phyloP scores from a whole-genome alignment of 1,140 invertebrate species.

The Drosophila ohnishii region DNA sequence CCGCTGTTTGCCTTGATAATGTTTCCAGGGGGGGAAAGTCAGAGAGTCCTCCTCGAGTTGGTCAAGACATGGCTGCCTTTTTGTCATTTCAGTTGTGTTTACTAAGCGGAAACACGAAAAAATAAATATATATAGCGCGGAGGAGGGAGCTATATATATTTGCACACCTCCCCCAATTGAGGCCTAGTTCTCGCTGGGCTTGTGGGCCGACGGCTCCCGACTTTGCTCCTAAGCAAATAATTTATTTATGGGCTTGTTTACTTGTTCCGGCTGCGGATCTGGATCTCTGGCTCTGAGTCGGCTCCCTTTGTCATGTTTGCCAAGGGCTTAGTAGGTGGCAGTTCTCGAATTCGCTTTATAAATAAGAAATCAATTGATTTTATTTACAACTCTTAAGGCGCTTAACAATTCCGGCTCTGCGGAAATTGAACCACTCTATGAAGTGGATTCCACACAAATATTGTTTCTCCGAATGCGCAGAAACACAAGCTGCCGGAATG shows the following conservation, averaged over 20 bases:
- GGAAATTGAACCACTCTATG: conserved; percentile 49
- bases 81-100: conserved; percentile 80
- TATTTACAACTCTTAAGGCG: conserved; percentile 77
- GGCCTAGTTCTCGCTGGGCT: conserved; percentile 45
- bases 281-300: conserved; percentile 20
- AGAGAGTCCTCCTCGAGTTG: conserved; percentile 9
- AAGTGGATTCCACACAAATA: conserved; percentile 48
- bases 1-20: conserved; percentile 78
- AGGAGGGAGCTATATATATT: conserved; percentile 48
- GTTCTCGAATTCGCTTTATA: conserved; percentile 67
- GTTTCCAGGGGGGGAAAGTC: conserved; percentile 34
- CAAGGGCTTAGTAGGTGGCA: conserved; percentile 70
- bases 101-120: conserved; percentile 70
- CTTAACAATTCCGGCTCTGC: conserved; percentile 58
- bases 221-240: conserved; percentile 70
- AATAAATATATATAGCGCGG: conserved; percentile 33
- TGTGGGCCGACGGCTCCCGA: background rate
- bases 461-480: conserved; percentile 36
- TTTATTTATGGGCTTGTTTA: conserved; percentile 80
- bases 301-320: conserved; percentile 56
- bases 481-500: conserved; percentile 7
- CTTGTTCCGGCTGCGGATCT: conserved; percentile 52
- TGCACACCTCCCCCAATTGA: conserved; percentile 45
- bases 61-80: conserved; percentile 68
- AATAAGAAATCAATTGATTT: conserved; percentile 81